Evolutionary conservation across 2,113 vertebrate genomes (phyloP), one percentile per base, ranked within the genome.

Genomic region (Ifrita kowaldi): DNA sequence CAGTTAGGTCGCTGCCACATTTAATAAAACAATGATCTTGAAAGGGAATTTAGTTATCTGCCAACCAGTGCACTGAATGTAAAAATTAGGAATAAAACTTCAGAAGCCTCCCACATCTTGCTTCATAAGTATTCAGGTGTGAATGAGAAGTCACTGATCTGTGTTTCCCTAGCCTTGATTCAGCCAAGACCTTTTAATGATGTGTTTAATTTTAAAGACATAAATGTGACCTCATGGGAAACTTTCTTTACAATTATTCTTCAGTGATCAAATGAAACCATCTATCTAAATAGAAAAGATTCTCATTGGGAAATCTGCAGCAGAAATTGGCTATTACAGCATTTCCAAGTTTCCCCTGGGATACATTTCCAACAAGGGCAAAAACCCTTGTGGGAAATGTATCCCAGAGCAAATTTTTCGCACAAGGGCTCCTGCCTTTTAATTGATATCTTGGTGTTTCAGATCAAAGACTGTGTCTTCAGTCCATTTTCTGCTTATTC

Each of bases 161-260:
- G 13, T 14, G 50, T 95, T 90, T 56, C 62, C 23, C 70, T 20
- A n/a, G 47, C 57, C 68, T 90, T 77, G 64, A 63, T 89, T 81
- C 64, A 92, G 68, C 19, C 68, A 93, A 87, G 83, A 68, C 33
- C 55, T 90, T 80, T 75, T 90, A 97, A 93, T 69, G n/a, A 86
- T 57, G 63, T 78, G 56, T 88, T 95, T 96, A 84, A 97, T 87
- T 91, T 96, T 79, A 62, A 93, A 76, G n/a, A 94, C 32, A 70
- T 73, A 88, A 80, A 85, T 67, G 63, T 77, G 67, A 90, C 86
- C 32, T 83, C 47, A 30, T 8, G 26, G 56, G 65, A 89, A 87
- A 35, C 23, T 28, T 80, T 27, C 67, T 76, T 57, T 67, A 71
- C 33, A 75, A 26, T 26, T 23, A 67, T 55, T 93, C 47, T 84